A percentile compares a stretch with the other conserved stretches of the same genome.
phyloP scores from a whole-genome alignment of 2,888 invertebrate species.

The Rhogogaster chlorosoma region DNA sequence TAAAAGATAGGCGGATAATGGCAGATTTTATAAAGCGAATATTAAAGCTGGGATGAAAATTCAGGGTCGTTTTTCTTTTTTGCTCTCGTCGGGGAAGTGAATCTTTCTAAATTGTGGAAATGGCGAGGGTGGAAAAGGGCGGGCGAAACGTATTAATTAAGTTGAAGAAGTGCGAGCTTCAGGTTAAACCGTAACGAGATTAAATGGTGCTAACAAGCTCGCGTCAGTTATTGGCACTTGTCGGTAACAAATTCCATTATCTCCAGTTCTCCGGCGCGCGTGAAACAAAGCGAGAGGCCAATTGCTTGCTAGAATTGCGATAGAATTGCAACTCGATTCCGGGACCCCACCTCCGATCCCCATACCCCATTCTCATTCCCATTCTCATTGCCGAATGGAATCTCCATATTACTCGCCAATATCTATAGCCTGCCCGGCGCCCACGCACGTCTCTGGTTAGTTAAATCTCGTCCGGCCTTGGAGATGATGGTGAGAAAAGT shows the following conservation, averaged over 20 bases:
- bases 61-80: neutral
- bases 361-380: conserved; percentile 56
- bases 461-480: neutral
- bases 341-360: conserved; percentile 57
- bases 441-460: neutral
- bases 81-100: neutral
- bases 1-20: neutral
- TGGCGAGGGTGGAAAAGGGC: neutral
- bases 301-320: conserved; percentile 47
- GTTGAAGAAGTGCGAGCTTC: conserved; percentile 22
- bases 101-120: neutral
- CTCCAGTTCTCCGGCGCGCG: conserved; percentile 61
- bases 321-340: conserved; percentile 61
- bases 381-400: conserved; percentile 59
- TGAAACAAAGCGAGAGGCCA: conserved; percentile 50
- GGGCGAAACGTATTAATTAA: neutral
- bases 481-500: neutral
- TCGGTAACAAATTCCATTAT: conserved; percentile 74
- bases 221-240: conserved; percentile 75
- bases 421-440: neutral
- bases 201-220: conserved; percentile 72
- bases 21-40: neutral
- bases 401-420: conserved; percentile 71
- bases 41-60: neutral
- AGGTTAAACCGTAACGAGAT: conserved; percentile 74